Conservation (phyloP, 1,140 invertebrate genomes). For the Drosophila sechellia region DNA sequence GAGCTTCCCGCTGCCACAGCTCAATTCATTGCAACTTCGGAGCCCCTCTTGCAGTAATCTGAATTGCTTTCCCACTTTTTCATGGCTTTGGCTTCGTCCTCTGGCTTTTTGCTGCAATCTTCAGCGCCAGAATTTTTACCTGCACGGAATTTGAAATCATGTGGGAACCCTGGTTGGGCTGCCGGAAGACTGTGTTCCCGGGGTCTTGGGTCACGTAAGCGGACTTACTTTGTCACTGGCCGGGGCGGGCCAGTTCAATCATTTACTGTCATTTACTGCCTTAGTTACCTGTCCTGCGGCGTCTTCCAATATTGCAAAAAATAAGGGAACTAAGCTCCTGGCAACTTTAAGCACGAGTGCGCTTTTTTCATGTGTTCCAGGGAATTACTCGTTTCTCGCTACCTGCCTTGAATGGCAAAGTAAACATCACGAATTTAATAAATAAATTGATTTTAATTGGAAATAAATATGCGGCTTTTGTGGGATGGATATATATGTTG, state of each 20-base stretch:
- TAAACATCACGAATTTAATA: slow-evolving; percentile 39
- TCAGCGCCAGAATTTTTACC: slow-evolving; percentile 71
- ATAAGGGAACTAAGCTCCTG: slow-evolving; percentile 24
- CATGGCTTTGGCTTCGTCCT: slow-evolving; percentile 55
- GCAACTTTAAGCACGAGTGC: slow-evolving; percentile 74
- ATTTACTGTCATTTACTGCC: slow-evolving; percentile 80
- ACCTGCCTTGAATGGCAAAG: slow-evolving; percentile 36
- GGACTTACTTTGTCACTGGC: slow-evolving; percentile 77
- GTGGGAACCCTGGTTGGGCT: slow-evolving; percentile 16
- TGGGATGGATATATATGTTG: no score
- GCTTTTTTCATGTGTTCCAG: slow-evolving; percentile 30
- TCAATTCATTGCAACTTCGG: slow-evolving; percentile 69
- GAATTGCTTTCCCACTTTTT: slow-evolving; percentile 78
- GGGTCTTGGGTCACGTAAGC: slow-evolving; percentile 66
- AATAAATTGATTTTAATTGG: slow-evolving; percentile 67
- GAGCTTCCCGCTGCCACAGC: slow-evolving; percentile 21
- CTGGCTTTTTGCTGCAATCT: slow-evolving; percentile 63
- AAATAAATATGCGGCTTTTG: slow-evolving; percentile 6
- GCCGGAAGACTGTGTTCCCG: slow-evolving; percentile 14
- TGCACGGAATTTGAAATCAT: slow-evolving; percentile 76
- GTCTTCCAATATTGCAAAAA: slow-evolving; percentile 42
- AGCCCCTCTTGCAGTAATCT: slow-evolving; percentile 66
- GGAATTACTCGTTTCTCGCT: slow-evolving; percentile 25
- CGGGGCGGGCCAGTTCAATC: slow-evolving; percentile 63
- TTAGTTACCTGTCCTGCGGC: slow-evolving; percentile 61